Percentiles rank a stretch among this genome's conserved stretches.
phyloP scores from a whole-genome alignment of 2,888 invertebrate genomes.

The Phengaris arion region DNA sequence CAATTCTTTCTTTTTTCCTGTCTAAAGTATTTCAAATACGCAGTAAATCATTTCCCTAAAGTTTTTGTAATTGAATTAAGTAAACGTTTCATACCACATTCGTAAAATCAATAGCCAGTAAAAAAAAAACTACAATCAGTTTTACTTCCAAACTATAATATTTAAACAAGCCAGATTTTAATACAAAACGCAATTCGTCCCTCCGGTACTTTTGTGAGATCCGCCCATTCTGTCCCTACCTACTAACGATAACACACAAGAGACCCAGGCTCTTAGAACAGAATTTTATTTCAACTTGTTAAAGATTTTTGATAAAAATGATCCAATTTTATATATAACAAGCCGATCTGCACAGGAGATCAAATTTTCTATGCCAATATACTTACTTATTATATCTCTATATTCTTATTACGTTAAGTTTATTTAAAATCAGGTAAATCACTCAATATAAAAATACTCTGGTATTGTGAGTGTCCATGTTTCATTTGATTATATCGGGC shows the following conservation, averaged over 20 bases:
- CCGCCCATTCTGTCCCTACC: neutral
- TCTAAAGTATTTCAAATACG: too few species aligned
- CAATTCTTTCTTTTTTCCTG: too few species aligned
- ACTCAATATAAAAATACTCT: too few species aligned
- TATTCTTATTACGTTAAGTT: neutral
- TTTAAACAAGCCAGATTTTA: neutral
- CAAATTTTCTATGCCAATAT: neutral
- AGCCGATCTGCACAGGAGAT: neutral
- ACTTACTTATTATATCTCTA: neutral
- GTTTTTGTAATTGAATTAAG: too few species aligned
- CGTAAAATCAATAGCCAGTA: too few species aligned
- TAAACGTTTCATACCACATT: too few species aligned
- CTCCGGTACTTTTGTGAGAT: neutral
- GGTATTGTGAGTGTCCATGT: too few species aligned
- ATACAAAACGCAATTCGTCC: neutral
- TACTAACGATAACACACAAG: neutral
- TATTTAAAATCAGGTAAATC: neutral
- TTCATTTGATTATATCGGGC: too few species aligned
- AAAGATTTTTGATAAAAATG: neutral
- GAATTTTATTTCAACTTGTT: conserved; percentile 4
- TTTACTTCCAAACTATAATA: too few species aligned
- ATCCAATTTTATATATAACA: neutral
- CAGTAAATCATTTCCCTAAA: too few species aligned
- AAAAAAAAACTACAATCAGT: too few species aligned
- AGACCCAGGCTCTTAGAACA: neutral